phyloP scores from a whole-genome alignment of 2,113 vertebrate species.

The Equus przewalskii region DNA sequence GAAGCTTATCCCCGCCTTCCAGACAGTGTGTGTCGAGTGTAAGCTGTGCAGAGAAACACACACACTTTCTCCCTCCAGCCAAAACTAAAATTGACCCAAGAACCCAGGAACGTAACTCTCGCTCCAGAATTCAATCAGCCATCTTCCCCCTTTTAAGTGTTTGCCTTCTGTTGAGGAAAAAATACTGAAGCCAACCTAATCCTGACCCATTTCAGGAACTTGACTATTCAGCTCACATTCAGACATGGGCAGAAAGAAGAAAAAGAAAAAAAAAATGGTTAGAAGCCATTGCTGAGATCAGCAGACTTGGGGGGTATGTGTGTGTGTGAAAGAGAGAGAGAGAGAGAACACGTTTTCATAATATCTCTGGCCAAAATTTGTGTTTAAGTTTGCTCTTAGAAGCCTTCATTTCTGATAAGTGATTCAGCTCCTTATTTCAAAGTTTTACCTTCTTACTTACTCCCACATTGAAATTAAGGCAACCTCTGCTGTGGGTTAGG shows the following conservation, averaged over 20 bases:
- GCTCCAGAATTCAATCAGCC: slow-evolving; percentile 37
- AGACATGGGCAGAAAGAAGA: not conserved
- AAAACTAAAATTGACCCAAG: not conserved
- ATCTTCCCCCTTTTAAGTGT: not conserved
- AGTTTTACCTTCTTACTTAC: not conserved
- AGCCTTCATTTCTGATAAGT: not conserved
- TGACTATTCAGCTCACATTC: not conserved
- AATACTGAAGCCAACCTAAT: not conserved
- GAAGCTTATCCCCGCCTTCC: not conserved
- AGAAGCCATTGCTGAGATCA: not conserved
- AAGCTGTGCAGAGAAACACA: not conserved
- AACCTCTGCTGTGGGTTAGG: not conserved
- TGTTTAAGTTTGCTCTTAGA: not conserved
- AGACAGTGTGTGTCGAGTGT: no score
- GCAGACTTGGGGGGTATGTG: not conserved
- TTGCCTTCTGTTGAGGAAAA: slow-evolving; percentile 52
- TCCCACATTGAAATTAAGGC: not conserved
- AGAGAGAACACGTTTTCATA: not conserved
- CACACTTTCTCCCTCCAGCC: not conserved
- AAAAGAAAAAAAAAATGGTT: not conserved
- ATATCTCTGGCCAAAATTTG: no score
- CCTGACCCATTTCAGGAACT: slow-evolving; percentile 29
- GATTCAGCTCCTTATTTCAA: not conserved
- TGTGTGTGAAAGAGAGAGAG: not conserved
- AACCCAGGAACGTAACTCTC: not conserved